A percentile compares a stretch with the other conserved stretches of the same genome.
These are phyloP conservation scores for Erebia palarica DNA, from an alignment of 2,888 invertebrate genomes.

Conservation along the genomic window DNA sequence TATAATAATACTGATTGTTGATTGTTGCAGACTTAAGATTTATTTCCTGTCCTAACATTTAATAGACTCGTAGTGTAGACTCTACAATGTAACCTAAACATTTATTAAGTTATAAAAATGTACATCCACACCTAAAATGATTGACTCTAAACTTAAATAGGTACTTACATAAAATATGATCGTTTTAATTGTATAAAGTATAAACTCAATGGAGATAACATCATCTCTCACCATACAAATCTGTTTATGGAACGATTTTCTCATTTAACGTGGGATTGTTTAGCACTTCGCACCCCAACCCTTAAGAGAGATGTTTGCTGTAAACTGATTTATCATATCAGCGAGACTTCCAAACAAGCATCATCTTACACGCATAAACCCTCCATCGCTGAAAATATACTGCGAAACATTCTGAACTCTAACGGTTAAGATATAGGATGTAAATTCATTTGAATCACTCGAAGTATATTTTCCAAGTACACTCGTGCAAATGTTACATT, in stretches of 20 bases:
- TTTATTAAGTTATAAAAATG: too few relatives aligned
- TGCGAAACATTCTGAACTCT: conserved; percentile 73
- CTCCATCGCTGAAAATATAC: conserved; percentile 62
- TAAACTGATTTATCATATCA: conserved; percentile 82
- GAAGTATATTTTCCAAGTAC: conserved; percentile 56
- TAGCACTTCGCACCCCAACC: conserved; percentile 65
- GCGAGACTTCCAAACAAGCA: conserved; percentile 76
- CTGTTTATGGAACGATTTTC: conserved; percentile 65
- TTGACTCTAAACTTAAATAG: conserved; percentile 8
- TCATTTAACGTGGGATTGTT: conserved; percentile 73
- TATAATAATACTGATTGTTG: too few relatives aligned
- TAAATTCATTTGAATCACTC: conserved; percentile 68
- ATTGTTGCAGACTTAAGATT: too few relatives aligned
- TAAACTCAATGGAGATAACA: conserved; percentile 33
- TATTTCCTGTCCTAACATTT: too few relatives aligned
- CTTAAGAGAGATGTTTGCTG: conserved; percentile 73
- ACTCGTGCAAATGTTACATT: conserved; percentile 51
- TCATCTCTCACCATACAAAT: conserved; percentile 35
- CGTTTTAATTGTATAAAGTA: conserved; percentile 21
- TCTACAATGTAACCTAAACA: too few relatives aligned
- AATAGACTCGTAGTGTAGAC: too few relatives aligned
- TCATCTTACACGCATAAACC: conserved; percentile 82
- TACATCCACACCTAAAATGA: neutral
- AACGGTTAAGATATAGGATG: conserved; percentile 67
- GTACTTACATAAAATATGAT: conserved; percentile 13